Evolutionary conservation across 2,113 vertebrate genomes (phyloP).

Genomic region (Electrona antarctica): DNA sequence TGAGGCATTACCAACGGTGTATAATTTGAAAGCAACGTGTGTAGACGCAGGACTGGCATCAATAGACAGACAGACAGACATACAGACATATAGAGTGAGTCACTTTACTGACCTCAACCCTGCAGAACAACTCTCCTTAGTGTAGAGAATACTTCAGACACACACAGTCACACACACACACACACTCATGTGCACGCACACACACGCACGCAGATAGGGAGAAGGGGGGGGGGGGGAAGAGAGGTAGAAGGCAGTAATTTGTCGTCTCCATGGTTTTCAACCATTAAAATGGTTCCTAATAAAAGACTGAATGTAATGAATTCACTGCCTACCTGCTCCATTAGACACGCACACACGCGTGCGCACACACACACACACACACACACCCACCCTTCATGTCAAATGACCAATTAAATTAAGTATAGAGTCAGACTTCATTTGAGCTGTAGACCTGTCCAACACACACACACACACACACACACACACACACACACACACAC

Average conservation of each 20-base stretch:
- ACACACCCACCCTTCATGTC: too few relatives aligned
- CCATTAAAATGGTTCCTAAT: too few relatives aligned
- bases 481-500: conserved; percentile 1
- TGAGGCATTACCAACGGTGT: too few relatives aligned
- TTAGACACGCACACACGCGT: not conserved
- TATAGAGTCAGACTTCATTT: not conserved
- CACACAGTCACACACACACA: not conserved
- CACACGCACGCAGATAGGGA: conserved; percentile 16
- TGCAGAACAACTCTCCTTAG: too few relatives aligned
- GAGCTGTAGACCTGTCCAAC: too few relatives aligned
- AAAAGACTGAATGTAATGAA: too few relatives aligned
- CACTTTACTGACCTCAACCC: too few relatives aligned
- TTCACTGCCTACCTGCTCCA: too few relatives aligned
- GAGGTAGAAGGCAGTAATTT: not conserved
- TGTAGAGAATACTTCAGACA: not conserved
- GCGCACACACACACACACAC: not conserved
- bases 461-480: conserved; percentile 22
- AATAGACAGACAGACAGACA: not conserved
- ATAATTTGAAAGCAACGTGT: too few relatives aligned
- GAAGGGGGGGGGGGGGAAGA: conserved; percentile 21
- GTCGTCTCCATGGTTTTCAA: too few relatives aligned
- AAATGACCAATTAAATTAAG: not conserved
- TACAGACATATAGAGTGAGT: not conserved
- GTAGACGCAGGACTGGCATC: not conserved
- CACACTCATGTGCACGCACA: not conserved